These are phyloP conservation scores for Holothuria glaberrima DNA, from an alignment of 35 echinoderm and acorn worm genomes.

Conservation along the genomic window DNA sequence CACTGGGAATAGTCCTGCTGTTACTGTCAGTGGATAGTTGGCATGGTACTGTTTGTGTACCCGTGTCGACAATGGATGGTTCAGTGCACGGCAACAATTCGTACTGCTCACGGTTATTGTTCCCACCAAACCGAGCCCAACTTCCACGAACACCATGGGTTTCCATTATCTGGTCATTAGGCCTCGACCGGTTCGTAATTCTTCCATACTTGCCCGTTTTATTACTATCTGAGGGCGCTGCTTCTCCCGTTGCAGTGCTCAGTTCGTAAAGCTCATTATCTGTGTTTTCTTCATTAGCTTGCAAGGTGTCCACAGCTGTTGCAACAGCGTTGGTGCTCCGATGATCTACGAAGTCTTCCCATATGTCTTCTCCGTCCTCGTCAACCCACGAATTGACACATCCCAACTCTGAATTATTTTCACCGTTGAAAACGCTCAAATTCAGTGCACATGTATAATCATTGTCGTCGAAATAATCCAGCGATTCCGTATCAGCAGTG, in stretches of 20 bases:
- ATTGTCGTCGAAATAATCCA: conserved; percentile 57
- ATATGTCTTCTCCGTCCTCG: conserved; percentile 52
- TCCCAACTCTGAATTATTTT: conserved; percentile 46
- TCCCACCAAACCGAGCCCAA: conserved; percentile 43
- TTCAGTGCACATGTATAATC: conserved; percentile 50
- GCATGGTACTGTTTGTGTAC: conserved; percentile 50
- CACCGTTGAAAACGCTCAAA: conserved; percentile 52
- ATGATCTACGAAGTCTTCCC: conserved; percentile 23
- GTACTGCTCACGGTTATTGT: conserved; percentile 58
- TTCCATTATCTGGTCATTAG: conserved; percentile 64
- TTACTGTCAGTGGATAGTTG: neutral
- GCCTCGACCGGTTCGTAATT: conserved; percentile 17
- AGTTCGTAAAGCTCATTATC: conserved; percentile 62
- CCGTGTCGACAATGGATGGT: conserved; percentile 30
- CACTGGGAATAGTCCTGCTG: neutral
- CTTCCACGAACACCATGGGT: conserved; percentile 56
- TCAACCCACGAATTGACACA: conserved; percentile 53
- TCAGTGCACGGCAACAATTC: conserved; percentile 53
- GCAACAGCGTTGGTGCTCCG: conserved; percentile 6
- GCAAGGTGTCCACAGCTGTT: conserved; percentile 60
- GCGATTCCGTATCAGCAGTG: conserved; percentile 54
- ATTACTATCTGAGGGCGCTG: conserved; percentile 46
- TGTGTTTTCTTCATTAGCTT: conserved; percentile 45
- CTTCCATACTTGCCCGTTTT: conserved; percentile 36
- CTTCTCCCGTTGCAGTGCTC: conserved; percentile 13